Evolutionary conservation across 2,797 vertebrate genomes (phyloP).

Genomic region (Acanthurus leucopareius): DNA sequence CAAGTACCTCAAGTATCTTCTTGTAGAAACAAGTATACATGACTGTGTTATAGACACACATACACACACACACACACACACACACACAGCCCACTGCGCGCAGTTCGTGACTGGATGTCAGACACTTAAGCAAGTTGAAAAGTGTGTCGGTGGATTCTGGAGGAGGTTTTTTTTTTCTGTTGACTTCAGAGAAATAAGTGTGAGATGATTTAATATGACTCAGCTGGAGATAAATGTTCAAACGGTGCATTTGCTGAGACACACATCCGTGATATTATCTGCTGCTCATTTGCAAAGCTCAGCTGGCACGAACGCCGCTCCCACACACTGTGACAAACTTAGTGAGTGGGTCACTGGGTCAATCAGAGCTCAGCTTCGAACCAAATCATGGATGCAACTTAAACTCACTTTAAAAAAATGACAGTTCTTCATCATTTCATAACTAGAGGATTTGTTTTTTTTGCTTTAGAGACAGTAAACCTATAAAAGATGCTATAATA

Average conservation of each 20-base stretch:
- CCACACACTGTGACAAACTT: not conserved
- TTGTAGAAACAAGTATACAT: conserved; percentile 2
- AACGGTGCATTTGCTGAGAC: conserved; percentile 6
- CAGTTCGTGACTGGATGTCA: conserved; percentile 56
- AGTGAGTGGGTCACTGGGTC: conserved; percentile 1
- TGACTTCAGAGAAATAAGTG: conserved; percentile 19
- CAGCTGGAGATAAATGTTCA: conserved; percentile 12
- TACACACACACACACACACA: not conserved
- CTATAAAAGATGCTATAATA: too few species aligned
- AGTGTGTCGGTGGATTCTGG: conserved; percentile 59
- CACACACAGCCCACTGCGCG: conserved; percentile 29
- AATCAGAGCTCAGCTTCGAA: too few species aligned
- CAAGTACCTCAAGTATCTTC: conserved; percentile 27
- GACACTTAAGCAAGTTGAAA: conserved; percentile 34
- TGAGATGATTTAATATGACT: conserved; percentile 27
- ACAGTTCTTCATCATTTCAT: too few species aligned
- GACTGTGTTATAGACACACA: not conserved
- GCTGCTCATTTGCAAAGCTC: conserved; percentile 20
- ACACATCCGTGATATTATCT: not conserved
- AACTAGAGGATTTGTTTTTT: too few species aligned
- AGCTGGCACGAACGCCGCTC: not conserved
- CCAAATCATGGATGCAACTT: too few species aligned
- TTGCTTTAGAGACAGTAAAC: too few species aligned
- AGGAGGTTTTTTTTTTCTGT: conserved; percentile 33
- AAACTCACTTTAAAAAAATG: too few species aligned